Percentiles rank a stretch among this genome's conserved stretches.
phyloP scores from a whole-genome alignment of 2,113 vertebrate genomes.

The Dipodomys spectabilis region DNA sequence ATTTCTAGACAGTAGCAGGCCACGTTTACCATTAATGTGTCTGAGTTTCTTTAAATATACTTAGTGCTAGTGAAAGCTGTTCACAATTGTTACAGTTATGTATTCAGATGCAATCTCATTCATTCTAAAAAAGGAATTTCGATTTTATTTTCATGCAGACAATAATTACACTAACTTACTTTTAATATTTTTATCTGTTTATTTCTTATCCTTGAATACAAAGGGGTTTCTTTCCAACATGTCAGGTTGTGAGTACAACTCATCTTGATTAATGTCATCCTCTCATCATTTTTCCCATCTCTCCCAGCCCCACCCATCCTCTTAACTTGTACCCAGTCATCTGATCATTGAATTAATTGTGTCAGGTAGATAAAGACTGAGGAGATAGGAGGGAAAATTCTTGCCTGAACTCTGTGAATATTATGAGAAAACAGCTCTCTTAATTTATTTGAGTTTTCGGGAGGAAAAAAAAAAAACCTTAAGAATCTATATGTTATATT shows the following conservation, averaged over 20 bases:
- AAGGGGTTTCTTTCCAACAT: too few relatives aligned
- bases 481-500: background rate
- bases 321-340: background rate
- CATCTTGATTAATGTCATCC: too few relatives aligned
- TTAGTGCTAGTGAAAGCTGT: background rate
- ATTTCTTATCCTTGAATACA: too few relatives aligned
- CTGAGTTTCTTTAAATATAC: background rate
- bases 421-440: accelerated
- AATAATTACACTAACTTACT: background rate
- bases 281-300: too few relatives aligned
- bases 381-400: accelerated
- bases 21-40: background rate
- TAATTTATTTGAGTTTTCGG: background rate
- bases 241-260: too few relatives aligned
- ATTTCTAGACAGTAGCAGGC: background rate
- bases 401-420: background rate
- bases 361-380: background rate
- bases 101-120: background rate
- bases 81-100: background rate
- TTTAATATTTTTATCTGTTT: background rate
- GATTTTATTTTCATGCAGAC: background rate
- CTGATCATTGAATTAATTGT: background rate
- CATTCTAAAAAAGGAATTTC: background rate
- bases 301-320: too few relatives aligned
- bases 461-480: background rate